Conservation (phyloP, 2,113 vertebrate species). For the Toxotes chatareus region DNA sequence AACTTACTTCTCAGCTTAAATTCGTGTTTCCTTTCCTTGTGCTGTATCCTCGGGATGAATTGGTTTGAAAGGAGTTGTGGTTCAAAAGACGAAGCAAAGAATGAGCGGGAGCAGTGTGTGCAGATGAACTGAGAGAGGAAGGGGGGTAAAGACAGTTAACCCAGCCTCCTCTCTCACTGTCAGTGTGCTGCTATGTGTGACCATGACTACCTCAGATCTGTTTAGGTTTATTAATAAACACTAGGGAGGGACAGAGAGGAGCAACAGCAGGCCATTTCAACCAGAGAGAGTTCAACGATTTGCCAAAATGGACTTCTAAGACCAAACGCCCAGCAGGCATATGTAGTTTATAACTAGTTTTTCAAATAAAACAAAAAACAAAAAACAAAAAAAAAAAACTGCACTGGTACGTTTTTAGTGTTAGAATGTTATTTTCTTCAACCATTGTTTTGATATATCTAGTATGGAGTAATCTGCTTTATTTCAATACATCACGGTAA, state of each 20-base stretch:
- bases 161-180: conserved; percentile 64
- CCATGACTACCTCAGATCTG: conserved; percentile 81
- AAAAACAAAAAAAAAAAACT: no score
- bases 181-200: conserved; percentile 74
- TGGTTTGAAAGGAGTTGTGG: not conserved
- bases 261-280: conserved; percentile 42
- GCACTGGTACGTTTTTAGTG: no score
- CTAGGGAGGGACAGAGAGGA: conserved; percentile 63
- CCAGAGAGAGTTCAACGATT: not conserved
- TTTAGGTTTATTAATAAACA: conserved; percentile 87
- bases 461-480: not conserved
- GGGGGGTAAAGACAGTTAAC: conserved; percentile 44
- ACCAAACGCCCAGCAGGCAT: not conserved
- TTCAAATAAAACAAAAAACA: not conserved
- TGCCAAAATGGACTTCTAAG: not conserved
- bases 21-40: not conserved
- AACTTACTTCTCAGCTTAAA: conserved; percentile 57
- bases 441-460: not conserved
- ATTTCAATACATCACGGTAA: not conserved
- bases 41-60: conserved; percentile 8
- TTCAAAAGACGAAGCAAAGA: conserved; percentile 49
- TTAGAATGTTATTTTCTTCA: not conserved
- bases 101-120: conserved; percentile 53
- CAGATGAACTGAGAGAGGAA: conserved; percentile 29
- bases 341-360: not conserved